Evolutionary conservation across 2,888 invertebrate species (phyloP), one percentile per base, ranked within the genome.

Genomic region (Scrobipalpa costella): DNA sequence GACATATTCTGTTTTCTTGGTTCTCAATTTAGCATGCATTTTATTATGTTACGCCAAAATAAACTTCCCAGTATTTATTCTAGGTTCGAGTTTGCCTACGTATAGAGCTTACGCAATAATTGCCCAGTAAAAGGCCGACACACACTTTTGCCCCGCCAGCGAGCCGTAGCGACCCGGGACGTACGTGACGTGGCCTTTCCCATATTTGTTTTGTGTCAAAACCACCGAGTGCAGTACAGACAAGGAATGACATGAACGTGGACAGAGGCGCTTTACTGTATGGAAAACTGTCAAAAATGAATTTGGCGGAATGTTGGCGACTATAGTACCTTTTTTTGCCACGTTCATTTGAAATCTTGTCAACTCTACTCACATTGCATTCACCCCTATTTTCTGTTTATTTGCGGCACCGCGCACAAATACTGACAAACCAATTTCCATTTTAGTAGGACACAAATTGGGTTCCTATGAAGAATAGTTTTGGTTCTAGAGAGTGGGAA

Each of bases 61-160:
- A n/a, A 27, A 6, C n/a, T 0, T 44, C 8, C 1, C 15, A n/a
- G 44, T 44, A 40, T 11, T 9, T 13, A 40, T 13, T 40, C 1
- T 40, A 44, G 44, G n/a, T 44, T 44, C 15, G 44, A 44, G 44
- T 15, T 44, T 1, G n/a, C 44, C 15, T n/a, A n/a, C 34, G 38
- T 57, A 38, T 57, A 8, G n/a, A 44, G 15, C 73, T 73, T 71
- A 75, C 72, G 69, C 72, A 71, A 75, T 80, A 78, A 81, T 80
- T 80, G 74, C 15, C n/a, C 15, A 15, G 44, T 15, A 44, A 44
- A 40, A 44, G 44, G 73, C 64, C 44, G 63, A 69, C 69, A 66
- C 72, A 74, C 70, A 72, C 68, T 77, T 75, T 76, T 71, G 66
- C 69, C 69, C 69, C 67, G 67, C 71, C 72, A 74, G 75, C 62